phyloP scores from a whole-genome alignment of 2,797 vertebrate genomes.

The Coreius guichenoti region DNA sequence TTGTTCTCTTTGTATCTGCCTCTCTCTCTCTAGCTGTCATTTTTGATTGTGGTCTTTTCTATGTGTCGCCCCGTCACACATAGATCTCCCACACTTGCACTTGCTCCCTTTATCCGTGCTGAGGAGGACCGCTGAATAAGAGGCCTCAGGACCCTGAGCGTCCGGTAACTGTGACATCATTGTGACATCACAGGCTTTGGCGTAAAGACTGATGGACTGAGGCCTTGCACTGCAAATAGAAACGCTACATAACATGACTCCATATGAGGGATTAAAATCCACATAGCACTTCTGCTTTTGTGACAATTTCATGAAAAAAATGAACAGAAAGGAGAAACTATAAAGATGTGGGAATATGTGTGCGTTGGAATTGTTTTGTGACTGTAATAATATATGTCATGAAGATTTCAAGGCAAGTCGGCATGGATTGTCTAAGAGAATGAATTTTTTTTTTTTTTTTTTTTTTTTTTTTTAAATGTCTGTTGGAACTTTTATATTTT shows the following conservation, averaged over 20 bases:
- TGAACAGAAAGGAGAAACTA: conserved; percentile 36
- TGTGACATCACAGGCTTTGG: conserved; percentile 42
- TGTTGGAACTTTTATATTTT: conserved; percentile 64
- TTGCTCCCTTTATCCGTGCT: conserved; percentile 41
- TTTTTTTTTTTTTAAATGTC: conserved; percentile 57
- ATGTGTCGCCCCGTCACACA: conserved; percentile 52
- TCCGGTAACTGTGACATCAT: conserved; percentile 47
- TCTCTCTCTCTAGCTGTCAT: conserved; percentile 61
- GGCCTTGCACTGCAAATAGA: conserved; percentile 51
- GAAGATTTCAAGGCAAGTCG: conserved; percentile 49
- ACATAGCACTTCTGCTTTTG: conserved; percentile 66
- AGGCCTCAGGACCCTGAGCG: conserved; percentile 41
- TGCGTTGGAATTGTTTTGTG: conserved; percentile 60
- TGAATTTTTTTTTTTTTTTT: neutral
- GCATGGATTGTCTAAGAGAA: conserved; percentile 51
- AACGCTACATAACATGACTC: conserved; percentile 48
- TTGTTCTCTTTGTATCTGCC: conserved; percentile 42
- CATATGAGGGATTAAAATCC: conserved; percentile 48
- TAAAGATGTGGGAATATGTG: conserved; percentile 50
- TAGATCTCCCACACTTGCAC: conserved; percentile 50
- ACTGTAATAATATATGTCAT: conserved; percentile 61
- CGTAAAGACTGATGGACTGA: conserved; percentile 25
- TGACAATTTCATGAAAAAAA: conserved; percentile 56
- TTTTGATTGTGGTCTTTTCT: conserved; percentile 63
- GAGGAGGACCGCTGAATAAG: conserved; percentile 27